Percentiles rank a stretch among this genome's conserved stretches.
These are phyloP conservation scores for Mnemiopsis leidyi DNA, from an alignment of 37 sponge, comb jelly and placozoan genomes.

Conservation along the genomic window DNA sequence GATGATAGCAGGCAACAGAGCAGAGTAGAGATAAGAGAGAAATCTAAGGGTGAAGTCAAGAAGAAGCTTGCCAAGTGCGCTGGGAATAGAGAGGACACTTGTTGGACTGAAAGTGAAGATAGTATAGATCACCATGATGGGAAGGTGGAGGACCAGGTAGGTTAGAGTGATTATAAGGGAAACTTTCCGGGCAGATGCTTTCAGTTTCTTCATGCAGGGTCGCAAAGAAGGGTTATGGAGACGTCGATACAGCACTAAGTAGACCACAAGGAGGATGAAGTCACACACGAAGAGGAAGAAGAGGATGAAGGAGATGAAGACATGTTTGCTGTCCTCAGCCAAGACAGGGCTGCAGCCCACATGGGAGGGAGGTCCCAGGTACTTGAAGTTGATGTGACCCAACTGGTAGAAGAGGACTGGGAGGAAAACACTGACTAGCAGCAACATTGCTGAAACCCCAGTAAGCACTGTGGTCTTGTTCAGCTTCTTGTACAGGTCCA, in stretches of 20 bases:
- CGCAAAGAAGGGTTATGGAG: background rate
- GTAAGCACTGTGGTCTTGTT: background rate
- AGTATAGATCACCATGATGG: constrained; percentile 11
- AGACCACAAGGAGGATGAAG: constrained; percentile 1
- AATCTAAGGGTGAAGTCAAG: constrained; percentile 42
- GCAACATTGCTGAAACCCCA: background rate
- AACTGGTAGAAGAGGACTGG: background rate
- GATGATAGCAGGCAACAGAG: constrained; percentile 23
- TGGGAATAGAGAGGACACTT: background rate
- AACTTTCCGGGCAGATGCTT: constrained; percentile 49
- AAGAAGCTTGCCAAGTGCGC: background rate
- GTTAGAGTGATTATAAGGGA: constrained; percentile 30
- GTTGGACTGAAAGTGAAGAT: background rate
- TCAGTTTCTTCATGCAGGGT: constrained; percentile 59
- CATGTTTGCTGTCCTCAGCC: background rate
- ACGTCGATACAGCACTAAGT: background rate
- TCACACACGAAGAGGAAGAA: constrained; percentile 34
- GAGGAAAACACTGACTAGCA: background rate
- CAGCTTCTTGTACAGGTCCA: constrained; percentile 33
- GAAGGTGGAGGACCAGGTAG: constrained; percentile 26
- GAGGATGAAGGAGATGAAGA: constrained; percentile 17
- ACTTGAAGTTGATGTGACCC: constrained; percentile 14
- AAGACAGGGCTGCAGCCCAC: constrained; percentile 57
- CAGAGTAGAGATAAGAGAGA: constrained; percentile 58
- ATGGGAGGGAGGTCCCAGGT: constrained; percentile 15